Evolutionary conservation across 2,113 vertebrate genomes (phyloP).

Genomic region (Lagenorhynchus albirostris): DNA sequence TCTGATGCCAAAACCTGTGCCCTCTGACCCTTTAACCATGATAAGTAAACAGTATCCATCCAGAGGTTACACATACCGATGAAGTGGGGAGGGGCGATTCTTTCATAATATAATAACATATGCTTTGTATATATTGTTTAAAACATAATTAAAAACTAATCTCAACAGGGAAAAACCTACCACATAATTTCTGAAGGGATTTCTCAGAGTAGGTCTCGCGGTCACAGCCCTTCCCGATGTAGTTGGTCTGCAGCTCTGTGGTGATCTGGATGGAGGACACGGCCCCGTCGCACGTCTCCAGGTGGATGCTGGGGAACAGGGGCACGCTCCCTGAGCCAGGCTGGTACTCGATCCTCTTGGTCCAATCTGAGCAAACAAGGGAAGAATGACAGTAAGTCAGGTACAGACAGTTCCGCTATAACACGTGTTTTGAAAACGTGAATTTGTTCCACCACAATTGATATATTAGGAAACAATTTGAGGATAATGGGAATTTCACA

Average conservation of each 20-base stretch:
- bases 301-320: constrained; percentile 92
- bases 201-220: constrained; percentile 96
- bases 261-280: constrained; percentile 92
- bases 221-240: constrained; percentile 95
- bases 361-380: constrained; percentile 87
- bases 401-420: background rate
- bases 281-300: constrained; percentile 93
- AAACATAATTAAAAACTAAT: background rate
- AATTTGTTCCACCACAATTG: background rate
- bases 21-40: background rate
- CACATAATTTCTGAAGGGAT: constrained; percentile 95
- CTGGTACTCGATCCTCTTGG: constrained; percentile 92
- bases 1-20: background rate
- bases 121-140: background rate
- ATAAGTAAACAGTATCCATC: background rate
- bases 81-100: background rate
- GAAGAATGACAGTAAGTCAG: background rate
- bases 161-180: constrained; percentile 78
- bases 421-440: background rate
- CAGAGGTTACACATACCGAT: background rate
- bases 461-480: background rate
- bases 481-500: background rate
- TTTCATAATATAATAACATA: background rate
- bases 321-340: constrained; percentile 92
- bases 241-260: constrained; percentile 92